phyloP scores from a whole-genome alignment of 2,797 vertebrate species.

The Phrynocephalus vlangalii region DNA sequence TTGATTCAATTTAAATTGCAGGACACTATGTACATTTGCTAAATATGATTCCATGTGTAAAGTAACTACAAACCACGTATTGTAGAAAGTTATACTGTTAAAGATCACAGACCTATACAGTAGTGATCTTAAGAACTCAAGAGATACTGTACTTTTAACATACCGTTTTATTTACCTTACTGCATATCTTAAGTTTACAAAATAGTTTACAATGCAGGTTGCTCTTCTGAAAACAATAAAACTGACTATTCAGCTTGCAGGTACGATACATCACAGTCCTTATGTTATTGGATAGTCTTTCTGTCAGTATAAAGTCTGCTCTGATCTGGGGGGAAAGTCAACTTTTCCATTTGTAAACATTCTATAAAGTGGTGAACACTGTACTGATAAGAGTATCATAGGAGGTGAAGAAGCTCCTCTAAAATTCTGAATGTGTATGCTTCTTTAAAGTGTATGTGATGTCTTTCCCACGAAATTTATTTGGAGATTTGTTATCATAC shows the following conservation, averaged over 20 bases:
- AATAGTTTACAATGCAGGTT: neutral
- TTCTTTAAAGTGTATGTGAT: constrained; percentile 14
- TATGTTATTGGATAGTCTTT: constrained; percentile 7
- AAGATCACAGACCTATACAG: neutral
- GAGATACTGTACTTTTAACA: neutral
- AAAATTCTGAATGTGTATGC: constrained; percentile 21
- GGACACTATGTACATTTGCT: neutral
- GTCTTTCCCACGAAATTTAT: neutral
- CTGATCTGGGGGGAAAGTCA: constrained; percentile 14
- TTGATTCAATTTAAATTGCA: neutral
- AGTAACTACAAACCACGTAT: neutral
- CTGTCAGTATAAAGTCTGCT: neutral
- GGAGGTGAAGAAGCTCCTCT: neutral
- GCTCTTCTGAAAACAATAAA: neutral
- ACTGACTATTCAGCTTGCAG: neutral
- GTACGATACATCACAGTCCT: neutral
- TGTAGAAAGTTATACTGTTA: neutral
- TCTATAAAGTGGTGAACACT: neutral
- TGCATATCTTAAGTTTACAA: neutral
- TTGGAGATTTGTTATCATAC: constrained; percentile 30
- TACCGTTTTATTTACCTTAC: neutral
- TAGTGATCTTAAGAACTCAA: neutral
- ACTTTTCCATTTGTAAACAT: neutral
- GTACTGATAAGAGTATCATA: neutral
- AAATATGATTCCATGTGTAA: neutral